Base-by-base conservation (phyloP, 2,888 invertebrate genomes). In the Agapetus fuscipes region DNA sequence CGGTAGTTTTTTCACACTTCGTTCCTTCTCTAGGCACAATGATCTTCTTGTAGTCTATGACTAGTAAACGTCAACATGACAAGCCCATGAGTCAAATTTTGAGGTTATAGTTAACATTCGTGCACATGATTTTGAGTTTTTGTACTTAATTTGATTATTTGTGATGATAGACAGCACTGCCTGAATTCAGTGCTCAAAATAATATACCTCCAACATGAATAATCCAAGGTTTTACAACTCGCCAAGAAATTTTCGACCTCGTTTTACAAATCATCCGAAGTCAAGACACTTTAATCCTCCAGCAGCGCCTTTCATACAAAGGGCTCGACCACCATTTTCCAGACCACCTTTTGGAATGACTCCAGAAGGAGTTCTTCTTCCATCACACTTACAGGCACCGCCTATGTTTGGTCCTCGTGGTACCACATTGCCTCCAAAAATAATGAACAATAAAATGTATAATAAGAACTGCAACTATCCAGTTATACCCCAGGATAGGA, bases 401-500 rank as follows among this genome's bases (percentile, higher is more conserved):
- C 62, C 63, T 2, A 63, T 62, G 61, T 61, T 58, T 39, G 62
- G 61, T 1, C 54, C 56, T 25, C 53, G 58, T 12, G 62, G 62
- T 3, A 39, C 60, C 16, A 62, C 62, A 2, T 48, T 61, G 6
- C 61, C 62, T 1, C 52, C 57, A 1, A 56, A 52, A 40, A 58
- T 50, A 35, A 44, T 61, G 3, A 32, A 39, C 1, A 30, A 27
- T 16, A 33, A 24, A 20, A n/a, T n/a, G n/a, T n/a, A n/a, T n/a
- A 27, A 20, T 11, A 28, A 12, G 20, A 31, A 40, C 20, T n/a
- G 20, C 12, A 26, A 26, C 7, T 12, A 9, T 9, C 12, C 24
- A 29, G 4, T n/a, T 9, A 26, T 11, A 7, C n/a, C n/a, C n/a
- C n/a, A n/a, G n/a, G 13, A n/a, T 10, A 27, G 16, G 7, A 14